These are phyloP conservation scores for Solenopsis fugax DNA, from an alignment of 1,140 invertebrate genomes.

Conservation along the genomic window DNA sequence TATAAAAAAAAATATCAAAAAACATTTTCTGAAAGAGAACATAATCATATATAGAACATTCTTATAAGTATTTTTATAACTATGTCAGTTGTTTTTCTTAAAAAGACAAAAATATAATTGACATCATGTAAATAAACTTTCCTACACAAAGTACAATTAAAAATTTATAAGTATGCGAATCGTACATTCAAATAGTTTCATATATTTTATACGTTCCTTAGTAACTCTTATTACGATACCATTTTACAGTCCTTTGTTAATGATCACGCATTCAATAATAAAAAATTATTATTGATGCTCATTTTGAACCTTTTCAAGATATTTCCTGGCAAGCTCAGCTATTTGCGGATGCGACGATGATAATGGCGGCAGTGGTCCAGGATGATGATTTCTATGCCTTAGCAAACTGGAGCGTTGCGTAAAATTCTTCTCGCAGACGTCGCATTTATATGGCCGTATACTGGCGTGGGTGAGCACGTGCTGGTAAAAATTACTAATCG, in stretches of 20 bases:
- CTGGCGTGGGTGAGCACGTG: slow-evolving; percentile 89
- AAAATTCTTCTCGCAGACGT: slow-evolving; percentile 80
- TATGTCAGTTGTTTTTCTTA: background rate
- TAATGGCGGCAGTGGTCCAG: slow-evolving; percentile 63
- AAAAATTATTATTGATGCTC: slow-evolving; percentile 41
- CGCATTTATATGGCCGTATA: slow-evolving; percentile 89
- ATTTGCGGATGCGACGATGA: slow-evolving; percentile 71
- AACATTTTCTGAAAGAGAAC: slow-evolving; percentile 7
- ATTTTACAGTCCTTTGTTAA: background rate
- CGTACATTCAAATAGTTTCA: background rate
- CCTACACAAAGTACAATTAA: background rate
- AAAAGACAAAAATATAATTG: background rate
- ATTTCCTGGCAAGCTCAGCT: slow-evolving; percentile 74
- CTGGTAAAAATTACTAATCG: slow-evolving; percentile 79
- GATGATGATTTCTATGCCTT: slow-evolving; percentile 72
- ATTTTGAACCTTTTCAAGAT: slow-evolving; percentile 63
- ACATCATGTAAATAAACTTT: background rate
- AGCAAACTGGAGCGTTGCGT: slow-evolving; percentile 73
- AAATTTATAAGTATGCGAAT: background rate
- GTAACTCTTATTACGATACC: background rate
- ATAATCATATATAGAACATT: too few species aligned
- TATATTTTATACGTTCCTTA: background rate
- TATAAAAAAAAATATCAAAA: background rate
- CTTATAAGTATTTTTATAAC: background rate
- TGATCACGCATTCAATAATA: slow-evolving; percentile 37